These are phyloP conservation scores for Centropus unirufus DNA, from an alignment of 2,113 vertebrate genomes.

Conservation along the genomic window DNA sequence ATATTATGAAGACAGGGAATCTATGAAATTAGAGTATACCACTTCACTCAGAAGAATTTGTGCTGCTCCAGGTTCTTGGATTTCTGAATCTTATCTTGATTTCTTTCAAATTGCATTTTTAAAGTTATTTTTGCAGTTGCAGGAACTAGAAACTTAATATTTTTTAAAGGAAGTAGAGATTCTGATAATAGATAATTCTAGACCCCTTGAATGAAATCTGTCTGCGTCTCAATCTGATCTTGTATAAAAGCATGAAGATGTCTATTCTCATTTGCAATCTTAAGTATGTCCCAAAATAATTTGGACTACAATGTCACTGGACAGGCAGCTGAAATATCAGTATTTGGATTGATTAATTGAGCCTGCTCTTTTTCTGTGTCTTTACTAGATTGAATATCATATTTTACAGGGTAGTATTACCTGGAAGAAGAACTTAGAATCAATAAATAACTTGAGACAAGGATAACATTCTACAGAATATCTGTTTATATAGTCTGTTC, in stretches of 20 bases:
- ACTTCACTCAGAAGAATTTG: not conserved
- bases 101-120: not conserved
- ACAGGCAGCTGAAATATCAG: not conserved
- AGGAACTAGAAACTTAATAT: not conserved
- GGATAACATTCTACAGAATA: not conserved
- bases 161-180: not conserved
- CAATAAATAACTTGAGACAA: not conserved
- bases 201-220: not conserved
- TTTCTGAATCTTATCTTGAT: not conserved
- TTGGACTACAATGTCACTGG: not conserved
- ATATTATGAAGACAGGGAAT: not conserved
- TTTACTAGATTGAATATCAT: not conserved
- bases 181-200: not conserved
- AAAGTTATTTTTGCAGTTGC: not conserved
- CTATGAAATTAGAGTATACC: not conserved
- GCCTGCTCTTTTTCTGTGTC: not conserved
- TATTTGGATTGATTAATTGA: not conserved
- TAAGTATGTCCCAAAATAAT: not conserved
- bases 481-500: not conserved
- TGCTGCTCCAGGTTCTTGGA: not conserved
- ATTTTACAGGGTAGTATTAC: not conserved
- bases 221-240: not conserved
- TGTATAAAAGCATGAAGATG: not conserved
- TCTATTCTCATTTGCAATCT: not conserved
- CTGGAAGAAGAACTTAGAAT: not conserved